Percentiles rank a stretch among this genome's conserved stretches.
phyloP scores from a whole-genome alignment of 2,888 invertebrate genomes.

The Onthophagus sagittarius region DNA sequence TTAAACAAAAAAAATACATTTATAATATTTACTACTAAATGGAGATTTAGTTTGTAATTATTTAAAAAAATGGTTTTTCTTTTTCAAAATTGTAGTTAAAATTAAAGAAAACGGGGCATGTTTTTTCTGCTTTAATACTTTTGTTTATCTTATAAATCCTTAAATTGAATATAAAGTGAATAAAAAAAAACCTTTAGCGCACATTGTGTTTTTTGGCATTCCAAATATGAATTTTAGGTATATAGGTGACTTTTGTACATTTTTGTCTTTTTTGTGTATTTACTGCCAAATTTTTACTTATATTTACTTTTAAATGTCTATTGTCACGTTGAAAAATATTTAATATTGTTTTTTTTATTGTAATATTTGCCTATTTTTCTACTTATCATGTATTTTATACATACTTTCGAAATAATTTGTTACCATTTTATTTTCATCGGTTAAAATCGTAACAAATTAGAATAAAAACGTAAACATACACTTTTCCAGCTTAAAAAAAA shows the following conservation, averaged over 20 bases:
- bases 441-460: not conserved
- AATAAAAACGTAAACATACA: conserved; percentile 28
- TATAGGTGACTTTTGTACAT: conserved; percentile 31
- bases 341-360: conserved; percentile 41
- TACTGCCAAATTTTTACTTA: conserved; percentile 47
- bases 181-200: conserved; percentile 31
- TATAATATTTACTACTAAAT: not conserved
- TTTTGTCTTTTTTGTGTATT: conserved; percentile 36
- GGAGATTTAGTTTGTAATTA: not conserved
- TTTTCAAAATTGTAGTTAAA: no score
- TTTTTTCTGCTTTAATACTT: not conserved
- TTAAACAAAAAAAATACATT: no score
- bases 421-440: not conserved
- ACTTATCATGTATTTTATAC: conserved; percentile 26
- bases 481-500: conserved; percentile 25
- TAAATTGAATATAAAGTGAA: not conserved
- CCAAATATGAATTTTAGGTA: conserved; percentile 36
- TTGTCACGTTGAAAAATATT: conserved; percentile 35
- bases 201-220: conserved; percentile 41
- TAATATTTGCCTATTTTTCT: conserved; percentile 33
- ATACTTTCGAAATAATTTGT: conserved; percentile 21
- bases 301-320: conserved; percentile 39
- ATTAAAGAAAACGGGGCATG: not conserved
- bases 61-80: no score
- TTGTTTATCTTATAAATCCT: no score